Base-by-base conservation (phyloP, 1,140 invertebrate genomes). In the Wiebesia pumilae region DNA sequence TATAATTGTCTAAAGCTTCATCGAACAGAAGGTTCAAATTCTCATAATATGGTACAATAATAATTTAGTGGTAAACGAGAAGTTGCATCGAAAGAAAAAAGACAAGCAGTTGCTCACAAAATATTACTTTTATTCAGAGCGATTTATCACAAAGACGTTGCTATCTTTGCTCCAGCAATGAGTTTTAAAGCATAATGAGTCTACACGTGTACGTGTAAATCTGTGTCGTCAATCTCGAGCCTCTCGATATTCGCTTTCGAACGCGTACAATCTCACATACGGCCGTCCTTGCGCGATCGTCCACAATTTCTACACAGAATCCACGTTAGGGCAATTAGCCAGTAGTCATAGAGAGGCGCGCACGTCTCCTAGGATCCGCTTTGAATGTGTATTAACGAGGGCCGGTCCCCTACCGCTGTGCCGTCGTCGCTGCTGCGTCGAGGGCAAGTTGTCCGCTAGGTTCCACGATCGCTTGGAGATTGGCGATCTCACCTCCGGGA, bases 381-480 rank as follows among this genome's bases (percentile, higher is more conserved):
- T 3, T 16, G 51, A 54, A 54, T 54, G 51, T 54, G 9, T 10
- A 54, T 54, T 16, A 16, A 16, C 19, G 33, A 7, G 1, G 3
- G 0, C 35, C 14, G 9, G 4, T 10, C 19, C 33, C 51, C 77
- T 85, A 85, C 35, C 67, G 84, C 35, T 67, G 80, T 3, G 24
- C 10, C 38, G 38, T n/a, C 7, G 35, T 6, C 24, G 24, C 14
- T n/a, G 12, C 35, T 16, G 14, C 35, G 19, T 43, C 38, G 14
- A 43, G 38, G 21, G 24, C 27, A 24, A 21, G 27, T 0, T 43
- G 71, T 4, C 38, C 40, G 27, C 71, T 43, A 47, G 92, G 91
- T 79, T 94, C 93, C 78, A 94, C 90, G 54, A 94, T 94, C 27
- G 93, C 93, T 84, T 93, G 93, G 9, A 94, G 86, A 85, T 94